Base-by-base conservation (phyloP, 2,888 invertebrate species). In the Eupithecia dodoneata region DNA sequence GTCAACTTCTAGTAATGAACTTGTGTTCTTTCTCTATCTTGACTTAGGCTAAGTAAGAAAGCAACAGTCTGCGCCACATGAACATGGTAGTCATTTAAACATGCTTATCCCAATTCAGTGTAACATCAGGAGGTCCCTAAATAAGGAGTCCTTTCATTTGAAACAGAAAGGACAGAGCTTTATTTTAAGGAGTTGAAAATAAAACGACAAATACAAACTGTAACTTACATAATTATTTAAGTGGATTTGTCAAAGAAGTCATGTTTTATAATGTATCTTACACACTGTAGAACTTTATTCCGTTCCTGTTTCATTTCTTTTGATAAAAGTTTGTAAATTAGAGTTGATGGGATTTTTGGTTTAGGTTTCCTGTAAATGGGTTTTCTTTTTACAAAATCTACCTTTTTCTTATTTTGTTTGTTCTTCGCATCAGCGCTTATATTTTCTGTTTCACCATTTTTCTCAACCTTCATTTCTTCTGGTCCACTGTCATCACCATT, bases 211-310 rank as follows among this genome's bases (percentile, higher is more conserved):
- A n/a, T 18, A 18, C 18, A 59, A 9, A 59, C 18, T 59, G 55
- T n/a, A 59, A 59, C 18, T 18, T n/a, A n/a, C 0, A 0, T 55
- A 52, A 59, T 55, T 15, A 15, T 47, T 47, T 30, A 5, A 13
- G n/a, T 3, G 42, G 15, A n/a, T 73, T 89, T 87, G 71, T 95
- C 96, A 92, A 98, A 98, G 90, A 97, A 98, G 84, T 98, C 96
- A 84, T 97, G 97, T 81, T 96, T 96, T 49, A 97, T 96, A 72
- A 98, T 96, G 93, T 97, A 96, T 82, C 97, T 96, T 55, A 99
- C 96, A 93, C 98, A 99, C 89, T 99, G 99, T 49, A 98, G 95
- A 72, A 99, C 95, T 71, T 97, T 95, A 92, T 99, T 99, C 74
- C 99, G 95, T 91, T 99, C 99, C 84, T 97, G 97, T 80, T 97